Evolutionary conservation across 1,140 invertebrate genomes (phyloP), one percentile per base, ranked within the genome.

Genomic region (Trigoniulus corallinus): DNA sequence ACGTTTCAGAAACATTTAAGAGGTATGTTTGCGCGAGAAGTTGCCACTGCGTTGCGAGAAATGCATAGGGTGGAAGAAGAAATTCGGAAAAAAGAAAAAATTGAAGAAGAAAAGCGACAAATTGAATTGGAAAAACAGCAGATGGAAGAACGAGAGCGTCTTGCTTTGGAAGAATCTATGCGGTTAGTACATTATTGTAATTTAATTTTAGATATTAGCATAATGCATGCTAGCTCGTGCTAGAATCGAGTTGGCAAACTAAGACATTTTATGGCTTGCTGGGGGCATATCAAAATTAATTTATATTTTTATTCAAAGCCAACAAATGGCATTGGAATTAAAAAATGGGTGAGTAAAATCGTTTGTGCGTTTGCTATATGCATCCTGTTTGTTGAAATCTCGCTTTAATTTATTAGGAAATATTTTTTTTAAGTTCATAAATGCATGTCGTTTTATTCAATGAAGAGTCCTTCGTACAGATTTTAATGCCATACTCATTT

Each of bases 1-100:
- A 34, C 15, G 29, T 44, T 13, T 43, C 37, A 26, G 47, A 58
- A 54, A 53, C 83, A 84, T 68, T 67, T 91, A 43, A 72, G 91
- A 29, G 89, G 89, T 40, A 85, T 88, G 59, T 91, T 91, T 69
- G 89, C 88, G 0, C 69, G 89, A 44, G 84, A 88, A 65, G 79
- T 80, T 10, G 89, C 89, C 0, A 69, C 80, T 3, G 85, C 87
- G 1, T 63, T 94, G 42, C 68, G 84, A 1, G 86, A 93, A 72
- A 88, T 91, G 82, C 75, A 81, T 57, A 71, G 82, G n/a, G 82
- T 93, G 24, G 88, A 95, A 65, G 85, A 91, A 61, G 88, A 93
- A 70, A 84, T 89, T 74, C 73, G 79, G 51, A 76, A 83, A 58
- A 71, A 84, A 48, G 82, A 87, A 59, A 75, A 79, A 56, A 54